Evolutionary conservation across 2,888 invertebrate genomes (phyloP).

Genomic region (Gerris lacustris): DNA sequence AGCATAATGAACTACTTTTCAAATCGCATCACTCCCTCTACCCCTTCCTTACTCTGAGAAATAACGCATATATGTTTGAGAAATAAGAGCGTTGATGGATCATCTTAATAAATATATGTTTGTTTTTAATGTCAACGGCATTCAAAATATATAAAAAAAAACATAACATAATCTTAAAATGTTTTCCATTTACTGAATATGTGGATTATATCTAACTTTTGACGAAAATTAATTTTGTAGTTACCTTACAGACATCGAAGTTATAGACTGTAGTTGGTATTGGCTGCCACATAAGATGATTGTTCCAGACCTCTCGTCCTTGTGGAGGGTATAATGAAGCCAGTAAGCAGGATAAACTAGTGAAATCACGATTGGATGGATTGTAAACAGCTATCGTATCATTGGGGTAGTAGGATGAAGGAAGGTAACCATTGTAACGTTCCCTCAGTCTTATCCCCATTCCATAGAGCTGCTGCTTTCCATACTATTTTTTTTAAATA

Average conservation of each 20-base stretch:
- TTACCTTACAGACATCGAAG: slow-evolving; percentile 23
- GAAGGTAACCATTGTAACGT: slow-evolving; percentile 55
- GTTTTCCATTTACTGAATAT: no score
- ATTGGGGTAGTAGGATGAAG: slow-evolving; percentile 35
- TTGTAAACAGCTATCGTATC: slow-evolving; percentile 23
- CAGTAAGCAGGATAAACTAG: slow-evolving; percentile 70
- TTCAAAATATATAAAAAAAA: no score
- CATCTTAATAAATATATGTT: no score
- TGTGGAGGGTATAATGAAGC: slow-evolving; percentile 64
- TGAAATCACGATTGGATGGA: slow-evolving; percentile 33
- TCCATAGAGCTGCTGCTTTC: slow-evolving; percentile 59
- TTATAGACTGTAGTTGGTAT: slow-evolving; percentile 62
- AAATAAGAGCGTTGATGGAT: no score
- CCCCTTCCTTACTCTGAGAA: no score
- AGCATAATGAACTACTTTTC: no score
- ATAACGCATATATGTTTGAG: no score
- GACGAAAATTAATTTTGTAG: background rate
- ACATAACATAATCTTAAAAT: no score
- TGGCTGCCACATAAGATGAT: slow-evolving; percentile 66
- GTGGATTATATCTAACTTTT: background rate
- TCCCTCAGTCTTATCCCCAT: slow-evolving; percentile 58
- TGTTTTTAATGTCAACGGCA: no score
- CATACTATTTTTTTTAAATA: slow-evolving; percentile 33
- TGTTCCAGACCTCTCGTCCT: slow-evolving; percentile 51
- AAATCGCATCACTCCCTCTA: no score